phyloP scores from a whole-genome alignment of 2,113 vertebrate species.

The Anthoscopus minutus region DNA sequence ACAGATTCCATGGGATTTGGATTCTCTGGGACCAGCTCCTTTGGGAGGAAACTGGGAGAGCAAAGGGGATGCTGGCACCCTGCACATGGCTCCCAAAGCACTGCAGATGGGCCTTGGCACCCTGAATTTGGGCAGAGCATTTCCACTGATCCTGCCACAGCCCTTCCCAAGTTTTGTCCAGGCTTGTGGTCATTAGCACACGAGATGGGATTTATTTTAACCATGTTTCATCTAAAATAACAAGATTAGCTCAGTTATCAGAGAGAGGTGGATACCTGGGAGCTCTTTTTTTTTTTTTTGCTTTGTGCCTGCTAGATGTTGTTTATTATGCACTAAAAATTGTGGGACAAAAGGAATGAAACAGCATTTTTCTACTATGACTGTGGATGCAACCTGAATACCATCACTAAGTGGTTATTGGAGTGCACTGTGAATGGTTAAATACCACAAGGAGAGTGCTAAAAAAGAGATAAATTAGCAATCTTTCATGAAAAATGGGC shows the following conservation, averaged over 20 bases:
- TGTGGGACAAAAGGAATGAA: neutral
- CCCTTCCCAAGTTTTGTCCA: neutral
- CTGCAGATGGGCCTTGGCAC: neutral
- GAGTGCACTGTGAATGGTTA: neutral
- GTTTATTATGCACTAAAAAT: neutral
- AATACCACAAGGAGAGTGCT: neutral
- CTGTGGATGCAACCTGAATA: neutral
- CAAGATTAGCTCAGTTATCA: neutral
- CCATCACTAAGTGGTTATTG: neutral
- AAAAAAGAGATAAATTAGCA: neutral
- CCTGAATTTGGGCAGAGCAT: neutral
- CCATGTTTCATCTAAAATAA: fast-evolving
- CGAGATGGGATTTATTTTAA: neutral
- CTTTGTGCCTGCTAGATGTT: neutral
- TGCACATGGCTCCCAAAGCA: neutral
- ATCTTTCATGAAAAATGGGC: neutral
- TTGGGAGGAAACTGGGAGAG: neutral
- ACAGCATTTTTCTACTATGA: neutral
- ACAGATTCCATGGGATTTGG: neutral
- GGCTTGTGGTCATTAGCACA: neutral
- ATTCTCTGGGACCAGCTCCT: neutral
- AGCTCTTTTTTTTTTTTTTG: neutral
- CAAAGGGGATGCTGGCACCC: neutral
- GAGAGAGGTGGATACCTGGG: neutral
- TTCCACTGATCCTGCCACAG: neutral